phyloP scores from a whole-genome alignment of 2,888 invertebrate species.

The Dendrolimus houi region DNA sequence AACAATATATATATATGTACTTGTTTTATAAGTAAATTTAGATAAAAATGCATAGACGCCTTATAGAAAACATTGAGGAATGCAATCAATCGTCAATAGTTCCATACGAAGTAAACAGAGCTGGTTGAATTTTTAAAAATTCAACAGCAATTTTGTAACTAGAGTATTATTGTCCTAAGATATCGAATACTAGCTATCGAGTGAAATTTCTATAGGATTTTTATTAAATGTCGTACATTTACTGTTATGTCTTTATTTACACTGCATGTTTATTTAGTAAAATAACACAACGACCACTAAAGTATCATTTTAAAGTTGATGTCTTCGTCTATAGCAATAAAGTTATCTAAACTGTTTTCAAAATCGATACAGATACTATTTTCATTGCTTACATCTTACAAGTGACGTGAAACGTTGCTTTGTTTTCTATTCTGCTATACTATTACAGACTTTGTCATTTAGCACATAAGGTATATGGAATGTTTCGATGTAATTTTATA shows the following conservation, averaged over 20 bases:
- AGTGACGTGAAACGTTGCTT: background rate
- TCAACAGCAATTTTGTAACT: background rate
- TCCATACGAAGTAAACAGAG: background rate
- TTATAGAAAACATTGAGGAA: no score
- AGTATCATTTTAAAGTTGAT: background rate
- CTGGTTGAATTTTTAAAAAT: background rate
- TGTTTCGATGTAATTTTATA: background rate
- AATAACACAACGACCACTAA: background rate
- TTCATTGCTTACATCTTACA: background rate
- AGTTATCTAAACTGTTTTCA: background rate
- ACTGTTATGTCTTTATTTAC: background rate
- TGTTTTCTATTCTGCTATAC: background rate
- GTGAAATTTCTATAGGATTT: slow-evolving; percentile 1
- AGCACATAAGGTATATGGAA: background rate
- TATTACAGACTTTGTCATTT: background rate
- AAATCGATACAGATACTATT: background rate
- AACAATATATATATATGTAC: no score
- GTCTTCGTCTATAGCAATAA: background rate
- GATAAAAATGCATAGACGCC: no score
- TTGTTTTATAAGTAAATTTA: no score
- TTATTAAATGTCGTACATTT: background rate
- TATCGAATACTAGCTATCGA: slow-evolving; percentile 1
- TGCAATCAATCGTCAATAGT: background rate
- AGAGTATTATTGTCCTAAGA: slow-evolving; percentile 4
- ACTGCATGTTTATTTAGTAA: background rate